Base-by-base conservation (phyloP, 30 jellyfish, hydroid and myxozoan species). In the Chrysaora quinquecirrha region DNA sequence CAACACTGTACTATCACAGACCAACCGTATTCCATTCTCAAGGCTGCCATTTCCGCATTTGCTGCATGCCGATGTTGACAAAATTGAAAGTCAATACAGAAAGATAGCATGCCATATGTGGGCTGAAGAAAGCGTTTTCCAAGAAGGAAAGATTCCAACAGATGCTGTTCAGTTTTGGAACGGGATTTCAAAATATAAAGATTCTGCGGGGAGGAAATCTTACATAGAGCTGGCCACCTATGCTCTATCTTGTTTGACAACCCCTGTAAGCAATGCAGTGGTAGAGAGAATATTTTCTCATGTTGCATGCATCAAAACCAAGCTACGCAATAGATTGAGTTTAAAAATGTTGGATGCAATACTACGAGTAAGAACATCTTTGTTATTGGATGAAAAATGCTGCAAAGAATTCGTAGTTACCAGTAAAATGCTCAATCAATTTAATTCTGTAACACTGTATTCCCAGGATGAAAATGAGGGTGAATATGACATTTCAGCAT, bases 191-290 rank as follows among this genome's bases (percentile, higher is more conserved):
- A 49, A 70, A 19, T 23, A 70, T 31, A 31, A 31, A 23, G n/a
- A 34, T 3, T 38, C 54, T 38, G 54, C 11, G 6, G 54, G 54
- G 12, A 38, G 54, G 6, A 38, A 3, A 3, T 12, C 54, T 3
- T 70, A 23, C 48, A 70, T n/a, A 31, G 18, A 23, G n/a, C 82
- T 70, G 27, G 82, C 70, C 11, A 31, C 11, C 23, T 70, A 29
- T 70, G 82, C 82, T 21, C 24, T 70, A 18, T 29, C 82, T 23
- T 70, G 82, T 24, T 35, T 70, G 24, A 23, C 22, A 27, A 31
- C 72, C 22, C 82, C 82, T 70, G 68, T 70, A 28, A 70, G 82
- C 72, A 70, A 70, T 70, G 82, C 82, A 16, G 82, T 70, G 16
- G 82, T 31, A 19, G 82, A 70, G 68, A 70, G 82, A 58, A 35